Base-by-base conservation (phyloP, 2,888 invertebrate genomes). In the Sipha maydis region DNA sequence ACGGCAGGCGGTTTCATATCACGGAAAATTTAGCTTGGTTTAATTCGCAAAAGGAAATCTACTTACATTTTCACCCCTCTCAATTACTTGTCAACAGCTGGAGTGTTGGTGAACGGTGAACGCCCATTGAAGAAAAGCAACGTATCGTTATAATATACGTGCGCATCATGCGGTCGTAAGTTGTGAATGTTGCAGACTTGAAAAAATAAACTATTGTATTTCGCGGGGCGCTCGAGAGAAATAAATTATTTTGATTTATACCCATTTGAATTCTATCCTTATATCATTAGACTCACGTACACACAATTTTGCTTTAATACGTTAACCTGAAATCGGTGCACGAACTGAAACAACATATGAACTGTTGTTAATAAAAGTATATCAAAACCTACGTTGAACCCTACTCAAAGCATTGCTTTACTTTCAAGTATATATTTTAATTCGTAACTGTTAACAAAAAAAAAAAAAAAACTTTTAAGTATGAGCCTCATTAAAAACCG, bases 41-140 rank as follows among this genome's bases (percentile, higher is more conserved):
- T 80, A 86, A 86, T 71, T 86, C 67, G 25, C 78, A 73, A 73
- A 71, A 71, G 34, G 79, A 17, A 85, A 73, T 56, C 56, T 38
- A 71, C 77, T 84, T 21, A 28, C 61, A 76, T 75, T 76, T 38
- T 61, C 38, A n/a, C 54, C n/a, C 25, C 38, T 41, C 73, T 54
- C 83, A 54, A 83, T 34, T 31, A 31, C 31, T 79, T 56, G 71
- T 86, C 85, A 73, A 71, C 78, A 71, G 78, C 85, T 71, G 84
- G 21, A 3, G 56, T n/a, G 73, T 41, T 31, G 69, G 2, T 48
- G 69, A 11, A 67, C n/a, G 67, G 67, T 28, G 48, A 67, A 69
- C 82, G n/a, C 31, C 79, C 56, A 19, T 41, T 8, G 8, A 80
- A 80, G n/a, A 4, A 34, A n/a, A n/a, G n/a, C 67, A 38, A 21